These are phyloP conservation scores for Coregonus clupeaformis DNA, from an alignment of 2,113 vertebrate species.

Conservation along the genomic window DNA sequence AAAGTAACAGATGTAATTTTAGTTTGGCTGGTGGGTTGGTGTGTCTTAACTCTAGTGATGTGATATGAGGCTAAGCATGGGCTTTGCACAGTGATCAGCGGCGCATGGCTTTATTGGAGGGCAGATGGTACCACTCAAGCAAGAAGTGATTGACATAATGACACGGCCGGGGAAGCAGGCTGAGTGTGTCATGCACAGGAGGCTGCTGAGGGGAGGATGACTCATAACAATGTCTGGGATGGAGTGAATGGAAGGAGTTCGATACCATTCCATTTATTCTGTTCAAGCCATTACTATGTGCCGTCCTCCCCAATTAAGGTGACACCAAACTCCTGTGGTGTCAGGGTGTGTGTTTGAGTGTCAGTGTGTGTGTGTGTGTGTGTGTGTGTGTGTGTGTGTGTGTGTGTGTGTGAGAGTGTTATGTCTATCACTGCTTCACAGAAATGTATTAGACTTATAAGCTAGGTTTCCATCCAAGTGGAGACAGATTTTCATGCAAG, in stretches of 20 bases:
- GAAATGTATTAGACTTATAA: not conserved
- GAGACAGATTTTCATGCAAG: no score
- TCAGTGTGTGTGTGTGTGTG: slow-evolving; percentile 1
- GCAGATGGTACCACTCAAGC: slow-evolving; percentile 80
- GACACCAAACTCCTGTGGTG: no score
- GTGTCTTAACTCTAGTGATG: slow-evolving; percentile 50
- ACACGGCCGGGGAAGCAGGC: slow-evolving; percentile 50
- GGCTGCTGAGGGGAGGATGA: no score
- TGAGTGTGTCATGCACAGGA: slow-evolving; percentile 6
- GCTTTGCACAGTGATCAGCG: slow-evolving; percentile 65
- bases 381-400: slow-evolving; percentile 1
- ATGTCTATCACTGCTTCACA: slow-evolving; percentile 9
- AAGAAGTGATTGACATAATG: slow-evolving; percentile 82
- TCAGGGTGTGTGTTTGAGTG: slow-evolving; percentile 6
- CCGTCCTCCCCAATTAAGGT: no score
- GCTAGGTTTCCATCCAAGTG: no score
- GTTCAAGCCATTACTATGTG: no score
- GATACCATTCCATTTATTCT: no score
- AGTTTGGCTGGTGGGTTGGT: slow-evolving; percentile 6
- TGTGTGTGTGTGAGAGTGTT: slow-evolving; percentile 8
- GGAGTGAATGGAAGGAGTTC: no score
- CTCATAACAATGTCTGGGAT: no score
- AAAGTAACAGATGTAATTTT: slow-evolving; percentile 53
- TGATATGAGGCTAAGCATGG: slow-evolving; percentile 47
- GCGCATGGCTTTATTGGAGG: slow-evolving; percentile 70